Evolutionary conservation across 1,140 invertebrate genomes (phyloP), one percentile per base, ranked within the genome.

Genomic region (Anagrus nilaparvatae): DNA sequence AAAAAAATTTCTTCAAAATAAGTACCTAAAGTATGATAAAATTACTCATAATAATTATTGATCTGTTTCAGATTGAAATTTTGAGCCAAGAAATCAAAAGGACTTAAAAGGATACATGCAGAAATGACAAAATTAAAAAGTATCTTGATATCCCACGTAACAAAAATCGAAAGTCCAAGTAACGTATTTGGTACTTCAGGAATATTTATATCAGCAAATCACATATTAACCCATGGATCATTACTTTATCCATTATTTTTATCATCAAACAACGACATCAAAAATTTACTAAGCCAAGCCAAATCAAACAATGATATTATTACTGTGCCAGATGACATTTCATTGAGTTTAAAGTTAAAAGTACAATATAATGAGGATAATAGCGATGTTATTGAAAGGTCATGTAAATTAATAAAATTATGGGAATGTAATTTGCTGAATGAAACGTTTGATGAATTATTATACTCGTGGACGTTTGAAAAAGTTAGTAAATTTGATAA

Each of bases 221-320:
- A 71, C 70, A 61, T 75, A 3, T 55, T 77, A 2, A 69, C 68
- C 0, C 73, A 75, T 35, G 73, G 72, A 5, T 69, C 65, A 5
- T 61, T 71, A 4, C 50, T 75, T n/a, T 62, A 61, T 3, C 59
- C 65, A 0, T 21, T 33, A 5, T 35, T 32, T 9, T 14, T 45
- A 24, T 19, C 46, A 27, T 40, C 23, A 8, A 27, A 40, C 28
- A 23, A 10, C 4, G 29, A 14, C 40, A 40, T 47, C 10, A 5
- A 6, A 33, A 44, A 43, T 4, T 52, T 49, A 17, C 39, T 46
- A 2, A 2, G 2, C n/a, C 14, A 27, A n/a, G 6, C 12, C 4
- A 10, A 23, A 7, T 4, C 29, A n/a, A 27, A 43, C 3, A 16
- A 17, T 2, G 34, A 37, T 17, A 7, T 43, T 3, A 16, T 30